These are phyloP conservation scores for Batillaria attramentaria DNA, from an alignment of 1,140 invertebrate genomes.

Conservation along the genomic window DNA sequence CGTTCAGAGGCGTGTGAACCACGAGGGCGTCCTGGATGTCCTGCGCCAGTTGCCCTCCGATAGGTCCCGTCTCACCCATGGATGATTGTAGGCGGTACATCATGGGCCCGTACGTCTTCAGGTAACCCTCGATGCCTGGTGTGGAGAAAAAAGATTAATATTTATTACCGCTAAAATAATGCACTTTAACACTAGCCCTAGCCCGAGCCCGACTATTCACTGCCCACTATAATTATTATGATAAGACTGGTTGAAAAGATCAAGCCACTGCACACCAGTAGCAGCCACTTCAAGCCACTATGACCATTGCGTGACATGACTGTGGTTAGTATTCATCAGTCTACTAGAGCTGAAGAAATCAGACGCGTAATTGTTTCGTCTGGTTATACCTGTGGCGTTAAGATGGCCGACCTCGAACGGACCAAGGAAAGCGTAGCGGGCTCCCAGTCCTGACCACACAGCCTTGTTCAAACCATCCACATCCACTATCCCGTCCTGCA, in stretches of 20 bases:
- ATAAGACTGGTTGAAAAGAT: too few relatives aligned
- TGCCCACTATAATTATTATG: too few relatives aligned
- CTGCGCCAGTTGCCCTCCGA: constrained; percentile 43
- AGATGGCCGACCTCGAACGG: constrained; percentile 94
- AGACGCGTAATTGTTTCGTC: neutral
- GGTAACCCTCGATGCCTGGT: constrained; percentile 80
- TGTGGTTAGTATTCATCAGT: too few relatives aligned
- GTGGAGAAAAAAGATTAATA: too few relatives aligned
- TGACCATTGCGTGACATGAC: too few relatives aligned
- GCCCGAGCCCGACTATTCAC: too few relatives aligned
- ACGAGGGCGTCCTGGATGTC: constrained; percentile 48
- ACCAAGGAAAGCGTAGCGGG: constrained; percentile 95
- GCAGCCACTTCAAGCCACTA: too few relatives aligned
- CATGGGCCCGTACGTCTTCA: constrained; percentile 77
- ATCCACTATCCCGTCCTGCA: constrained; percentile 79
- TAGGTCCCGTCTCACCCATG: constrained; percentile 43
- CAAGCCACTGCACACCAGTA: too few relatives aligned
- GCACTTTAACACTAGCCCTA: too few relatives aligned
- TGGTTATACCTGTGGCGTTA: constrained; percentile 78
- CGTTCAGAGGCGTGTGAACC: constrained; percentile 68
- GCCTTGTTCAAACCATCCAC: constrained; percentile 93
- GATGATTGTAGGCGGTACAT: constrained; percentile 46
- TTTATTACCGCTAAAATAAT: constrained; percentile 18
- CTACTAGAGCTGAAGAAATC: too few relatives aligned
- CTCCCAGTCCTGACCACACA: constrained; percentile 95